phyloP scores from a whole-genome alignment of 2,797 vertebrate genomes.

The Hydrophis major region DNA sequence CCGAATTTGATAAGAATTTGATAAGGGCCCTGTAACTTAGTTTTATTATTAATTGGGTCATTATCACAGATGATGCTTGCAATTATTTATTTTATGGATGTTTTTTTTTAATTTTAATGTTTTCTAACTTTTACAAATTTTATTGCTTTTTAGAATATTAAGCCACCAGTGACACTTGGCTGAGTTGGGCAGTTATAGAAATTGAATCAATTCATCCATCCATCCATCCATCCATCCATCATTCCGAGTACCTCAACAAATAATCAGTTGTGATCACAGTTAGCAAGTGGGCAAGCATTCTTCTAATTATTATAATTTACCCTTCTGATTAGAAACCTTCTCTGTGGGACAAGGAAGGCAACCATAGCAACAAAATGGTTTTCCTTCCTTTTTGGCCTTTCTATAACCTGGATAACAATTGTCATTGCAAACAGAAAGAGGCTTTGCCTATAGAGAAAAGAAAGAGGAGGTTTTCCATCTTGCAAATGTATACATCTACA shows the following conservation, averaged over 20 bases:
- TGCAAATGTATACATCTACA: neutral
- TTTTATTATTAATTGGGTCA: no score
- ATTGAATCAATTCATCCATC: no score
- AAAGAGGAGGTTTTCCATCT: neutral
- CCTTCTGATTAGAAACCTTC: neutral
- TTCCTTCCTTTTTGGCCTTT: neutral
- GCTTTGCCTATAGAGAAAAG: neutral
- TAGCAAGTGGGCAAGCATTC: neutral
- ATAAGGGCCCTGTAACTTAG: no score
- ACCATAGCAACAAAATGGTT: conserved; percentile 11
- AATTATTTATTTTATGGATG: no score
- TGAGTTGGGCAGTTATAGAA: no score
- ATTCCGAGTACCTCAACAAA: neutral
- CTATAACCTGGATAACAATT: neutral
- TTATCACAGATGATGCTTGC: no score
- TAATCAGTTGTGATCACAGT: neutral
- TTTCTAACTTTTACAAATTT: no score
- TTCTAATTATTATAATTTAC: neutral
- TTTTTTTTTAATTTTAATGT: no score
- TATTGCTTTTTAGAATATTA: no score
- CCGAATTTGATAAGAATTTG: no score
- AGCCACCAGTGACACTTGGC: no score
- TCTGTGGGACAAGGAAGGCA: neutral
- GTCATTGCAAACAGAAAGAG: neutral
- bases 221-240: no score